phyloP scores from a whole-genome alignment of 2,888 invertebrate genomes.

The Nemoura dubitans region DNA sequence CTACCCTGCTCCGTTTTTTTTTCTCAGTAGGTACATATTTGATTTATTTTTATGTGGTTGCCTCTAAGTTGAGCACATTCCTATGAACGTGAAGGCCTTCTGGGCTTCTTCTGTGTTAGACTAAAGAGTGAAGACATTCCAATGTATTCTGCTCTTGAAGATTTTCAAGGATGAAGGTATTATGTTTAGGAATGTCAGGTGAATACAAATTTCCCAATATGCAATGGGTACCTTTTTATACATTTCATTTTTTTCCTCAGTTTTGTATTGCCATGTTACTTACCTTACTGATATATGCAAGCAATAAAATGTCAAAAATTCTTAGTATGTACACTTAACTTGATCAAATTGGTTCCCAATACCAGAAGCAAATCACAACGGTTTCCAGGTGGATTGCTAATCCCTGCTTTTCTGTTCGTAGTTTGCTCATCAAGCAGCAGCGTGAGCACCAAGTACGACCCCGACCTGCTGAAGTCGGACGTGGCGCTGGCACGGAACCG shows the following conservation, averaged over 20 bases:
- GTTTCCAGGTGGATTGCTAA: no score
- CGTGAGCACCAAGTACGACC: constrained; percentile 92
- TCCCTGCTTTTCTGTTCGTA: constrained; percentile 56
- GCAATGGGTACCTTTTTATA: no score
- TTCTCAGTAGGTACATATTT: background rate
- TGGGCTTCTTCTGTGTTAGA: constrained; percentile 1
- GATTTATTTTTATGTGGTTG: background rate
- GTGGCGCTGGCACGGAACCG: constrained; percentile 88
- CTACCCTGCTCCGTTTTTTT: no score
- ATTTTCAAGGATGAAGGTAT: background rate
- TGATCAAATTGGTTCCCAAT: no score
- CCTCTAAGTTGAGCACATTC: background rate
- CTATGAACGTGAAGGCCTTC: background rate
- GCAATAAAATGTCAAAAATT: no score
- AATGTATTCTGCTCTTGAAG: background rate
- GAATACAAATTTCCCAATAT: no score
- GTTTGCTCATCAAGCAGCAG: constrained; percentile 90
- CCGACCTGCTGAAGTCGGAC: constrained; percentile 91
- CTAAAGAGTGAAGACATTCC: background rate
- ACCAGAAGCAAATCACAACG: no score
- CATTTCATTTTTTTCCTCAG: no score
- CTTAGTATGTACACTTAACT: no score
- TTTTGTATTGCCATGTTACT: no score
- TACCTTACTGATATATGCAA: no score
- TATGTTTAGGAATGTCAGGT: background rate